Percentiles rank a stretch among this genome's conserved stretches.
Conservation (phyloP, 2,888 invertebrate species). For the Chloroclysta siterata region DNA sequence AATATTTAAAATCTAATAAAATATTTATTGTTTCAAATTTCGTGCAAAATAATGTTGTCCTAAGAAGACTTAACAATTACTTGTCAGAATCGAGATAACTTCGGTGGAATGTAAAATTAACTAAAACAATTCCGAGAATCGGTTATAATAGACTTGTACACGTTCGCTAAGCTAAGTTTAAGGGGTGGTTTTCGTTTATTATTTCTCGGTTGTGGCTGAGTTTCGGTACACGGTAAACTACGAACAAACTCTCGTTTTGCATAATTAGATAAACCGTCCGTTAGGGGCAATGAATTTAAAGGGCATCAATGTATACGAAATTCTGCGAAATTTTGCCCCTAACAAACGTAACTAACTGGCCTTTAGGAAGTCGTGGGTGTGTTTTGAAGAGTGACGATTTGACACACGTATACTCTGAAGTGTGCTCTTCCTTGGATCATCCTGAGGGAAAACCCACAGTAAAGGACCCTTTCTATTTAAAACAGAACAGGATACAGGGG, state of each 20-base stretch:
- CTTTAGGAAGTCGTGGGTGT: conserved; percentile 17
- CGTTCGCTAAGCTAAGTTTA: conserved; percentile 29
- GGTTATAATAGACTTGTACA: conserved; percentile 10
- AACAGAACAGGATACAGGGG: too few relatives aligned
- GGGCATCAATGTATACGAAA: conserved; percentile 50
- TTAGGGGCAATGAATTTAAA: conserved; percentile 55
- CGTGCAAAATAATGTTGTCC: too few relatives aligned
- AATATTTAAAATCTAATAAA: too few relatives aligned
- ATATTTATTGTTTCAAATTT: too few relatives aligned
- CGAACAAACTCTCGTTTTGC: conserved; percentile 69
- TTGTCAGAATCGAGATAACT: not conserved
- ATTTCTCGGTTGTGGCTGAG: conserved; percentile 54
- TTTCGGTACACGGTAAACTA: conserved; percentile 59
- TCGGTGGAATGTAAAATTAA: not conserved
- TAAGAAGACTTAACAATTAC: too few relatives aligned
- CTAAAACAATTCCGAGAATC: not conserved
- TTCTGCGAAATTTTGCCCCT: conserved; percentile 29
- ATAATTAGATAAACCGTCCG: conserved; percentile 72
- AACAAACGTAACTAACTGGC: conserved; percentile 20
- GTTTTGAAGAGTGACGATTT: conserved; percentile 11
- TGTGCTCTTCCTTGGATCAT: too few relatives aligned
- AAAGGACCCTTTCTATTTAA: too few relatives aligned
- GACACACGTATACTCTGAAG: not conserved
- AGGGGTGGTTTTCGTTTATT: conserved; percentile 61
- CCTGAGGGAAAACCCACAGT: too few relatives aligned